Evolutionary conservation across 2,888 invertebrate genomes (phyloP).

Genomic region (Torymus texanus): DNA sequence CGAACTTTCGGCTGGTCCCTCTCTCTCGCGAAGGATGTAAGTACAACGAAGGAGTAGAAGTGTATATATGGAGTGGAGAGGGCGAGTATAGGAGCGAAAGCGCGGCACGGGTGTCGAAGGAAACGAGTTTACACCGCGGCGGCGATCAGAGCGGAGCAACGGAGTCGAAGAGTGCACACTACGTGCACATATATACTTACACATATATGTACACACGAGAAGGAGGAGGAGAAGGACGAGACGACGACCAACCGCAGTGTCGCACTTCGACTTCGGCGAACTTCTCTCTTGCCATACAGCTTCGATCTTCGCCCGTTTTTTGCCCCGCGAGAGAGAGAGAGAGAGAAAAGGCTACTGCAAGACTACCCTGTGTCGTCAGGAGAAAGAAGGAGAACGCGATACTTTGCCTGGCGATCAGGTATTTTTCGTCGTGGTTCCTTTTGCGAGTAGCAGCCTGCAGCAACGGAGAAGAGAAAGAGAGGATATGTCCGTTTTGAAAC

Average conservation of each 20-base stretch:
- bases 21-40: too few species aligned
- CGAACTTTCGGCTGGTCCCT: too few species aligned
- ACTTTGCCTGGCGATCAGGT: not conserved
- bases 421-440: not conserved
- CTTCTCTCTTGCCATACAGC: not conserved
- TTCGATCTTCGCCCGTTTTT: slow-evolving; percentile 22
- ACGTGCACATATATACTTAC: too few species aligned
- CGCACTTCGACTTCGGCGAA: slow-evolving; percentile 35
- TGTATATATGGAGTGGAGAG: too few species aligned
- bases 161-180: slow-evolving; percentile 20
- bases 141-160: slow-evolving; percentile 13
- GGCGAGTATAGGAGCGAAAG: not conserved
- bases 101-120: slow-evolving; percentile 47
- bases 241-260: slow-evolving; percentile 45
- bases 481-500: slow-evolving; percentile 20
- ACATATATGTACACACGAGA: too few species aligned
- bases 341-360: too few species aligned
- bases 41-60: too few species aligned
- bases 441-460: not conserved
- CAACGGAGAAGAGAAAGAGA: not conserved
- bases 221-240: too few species aligned
- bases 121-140: slow-evolving; percentile 50
- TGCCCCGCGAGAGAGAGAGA: slow-evolving; percentile 24
- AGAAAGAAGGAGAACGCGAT: not conserved
- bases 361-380: not conserved